Percentiles rank a stretch among this genome's conserved stretches.
These are phyloP conservation scores for Acrobasis consociella DNA, from an alignment of 2,888 invertebrate genomes.

Conservation along the genomic window DNA sequence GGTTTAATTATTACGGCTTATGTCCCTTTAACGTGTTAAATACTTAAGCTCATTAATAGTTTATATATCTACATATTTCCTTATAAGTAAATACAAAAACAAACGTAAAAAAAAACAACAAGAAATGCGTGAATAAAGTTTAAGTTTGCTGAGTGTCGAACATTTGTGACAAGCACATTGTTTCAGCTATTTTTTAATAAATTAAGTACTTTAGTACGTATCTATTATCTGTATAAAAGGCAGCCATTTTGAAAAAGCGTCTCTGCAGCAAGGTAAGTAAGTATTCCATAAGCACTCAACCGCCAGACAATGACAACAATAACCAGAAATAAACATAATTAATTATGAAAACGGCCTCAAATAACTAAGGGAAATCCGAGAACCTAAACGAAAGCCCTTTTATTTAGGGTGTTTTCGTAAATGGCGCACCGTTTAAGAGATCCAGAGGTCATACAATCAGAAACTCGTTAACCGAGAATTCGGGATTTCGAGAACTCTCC, in stretches of 20 bases:
- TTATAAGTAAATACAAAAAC: too few relatives aligned
- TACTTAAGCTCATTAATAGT: too few relatives aligned
- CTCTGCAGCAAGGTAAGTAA: background rate
- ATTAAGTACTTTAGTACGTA: too few relatives aligned
- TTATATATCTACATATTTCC: too few relatives aligned
- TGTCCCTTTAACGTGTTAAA: too few relatives aligned
- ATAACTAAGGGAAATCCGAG: conserved; percentile 3
- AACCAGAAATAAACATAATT: conserved; percentile 4
- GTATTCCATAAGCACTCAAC: background rate
- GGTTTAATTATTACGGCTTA: too few relatives aligned
- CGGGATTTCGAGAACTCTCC: background rate
- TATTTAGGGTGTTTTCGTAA: conserved; percentile 18
- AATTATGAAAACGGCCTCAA: conserved; percentile 16
- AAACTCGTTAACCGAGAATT: conserved; percentile 15
- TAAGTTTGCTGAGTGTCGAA: too few relatives aligned
- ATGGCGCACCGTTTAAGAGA: conserved; percentile 16
- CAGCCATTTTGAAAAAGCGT: background rate
- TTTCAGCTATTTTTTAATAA: too few relatives aligned
- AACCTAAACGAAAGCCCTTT: conserved; percentile 13
- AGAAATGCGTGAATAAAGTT: too few relatives aligned
- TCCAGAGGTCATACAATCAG: conserved; percentile 19
- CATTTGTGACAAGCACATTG: too few relatives aligned
- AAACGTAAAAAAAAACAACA: too few relatives aligned
- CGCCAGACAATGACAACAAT: background rate
- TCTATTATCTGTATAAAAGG: too few relatives aligned